These are phyloP conservation scores for Theodoxus fluviatilis DNA, from an alignment of 2,888 invertebrate species.

Conservation along the genomic window DNA sequence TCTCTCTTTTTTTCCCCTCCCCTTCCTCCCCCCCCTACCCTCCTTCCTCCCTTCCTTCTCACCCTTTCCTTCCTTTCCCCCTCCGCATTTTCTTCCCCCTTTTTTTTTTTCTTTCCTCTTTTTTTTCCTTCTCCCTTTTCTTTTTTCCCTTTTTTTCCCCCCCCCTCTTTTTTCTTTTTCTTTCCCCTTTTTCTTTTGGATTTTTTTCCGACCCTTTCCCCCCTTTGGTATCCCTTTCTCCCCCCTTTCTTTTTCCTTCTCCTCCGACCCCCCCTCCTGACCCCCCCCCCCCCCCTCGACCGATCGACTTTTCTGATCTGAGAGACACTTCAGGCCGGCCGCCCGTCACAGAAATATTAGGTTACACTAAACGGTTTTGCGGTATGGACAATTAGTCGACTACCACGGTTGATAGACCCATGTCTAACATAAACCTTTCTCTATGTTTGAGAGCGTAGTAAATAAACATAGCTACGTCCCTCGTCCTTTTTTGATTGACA, in stretches of 20 bases:
- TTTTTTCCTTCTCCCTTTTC: not conserved
- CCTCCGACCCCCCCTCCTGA: not conserved
- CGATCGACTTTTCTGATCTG: no score
- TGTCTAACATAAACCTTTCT: no score
- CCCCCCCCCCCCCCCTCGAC: not conserved
- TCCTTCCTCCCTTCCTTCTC: not conserved
- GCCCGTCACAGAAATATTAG: no score
- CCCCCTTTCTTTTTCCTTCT: not conserved
- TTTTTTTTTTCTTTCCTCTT: not conserved
- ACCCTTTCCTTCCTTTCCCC: not conserved
- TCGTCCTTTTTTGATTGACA: no score
- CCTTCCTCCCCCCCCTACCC: not conserved
- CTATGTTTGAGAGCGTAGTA: no score
- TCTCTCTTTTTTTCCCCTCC: constrained; percentile 9
- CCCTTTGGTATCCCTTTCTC: no score
- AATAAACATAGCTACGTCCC: no score
- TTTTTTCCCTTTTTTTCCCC: not conserved
- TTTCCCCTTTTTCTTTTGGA: not conserved
- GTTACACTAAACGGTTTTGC: no score
- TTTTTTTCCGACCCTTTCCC: not conserved
- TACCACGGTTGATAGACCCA: no score
- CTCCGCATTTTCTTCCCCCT: not conserved
- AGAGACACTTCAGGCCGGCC: no score
- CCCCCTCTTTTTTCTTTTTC: not conserved
- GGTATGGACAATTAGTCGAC: no score